A percentile compares a stretch with the other conserved stretches of the same genome.
These are phyloP conservation scores for Microchrysa polita DNA, from an alignment of 2,888 invertebrate genomes.

Conservation along the genomic window DNA sequence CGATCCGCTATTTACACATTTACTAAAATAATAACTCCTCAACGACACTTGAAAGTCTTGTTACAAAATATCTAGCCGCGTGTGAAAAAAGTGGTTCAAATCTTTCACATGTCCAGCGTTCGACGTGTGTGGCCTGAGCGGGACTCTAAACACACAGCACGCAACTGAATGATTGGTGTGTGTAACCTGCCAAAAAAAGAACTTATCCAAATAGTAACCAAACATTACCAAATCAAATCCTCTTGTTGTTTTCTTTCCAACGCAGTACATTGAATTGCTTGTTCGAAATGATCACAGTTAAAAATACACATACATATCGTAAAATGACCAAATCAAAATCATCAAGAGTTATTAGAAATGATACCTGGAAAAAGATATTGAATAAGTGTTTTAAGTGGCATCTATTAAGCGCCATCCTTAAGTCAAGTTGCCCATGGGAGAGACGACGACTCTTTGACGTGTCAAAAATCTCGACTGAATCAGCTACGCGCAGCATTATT, in stretches of 20 bases:
- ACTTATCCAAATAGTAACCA: constrained; percentile 38
- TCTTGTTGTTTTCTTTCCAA: constrained; percentile 7
- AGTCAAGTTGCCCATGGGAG: constrained; percentile 15
- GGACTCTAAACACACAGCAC: too few relatives aligned
- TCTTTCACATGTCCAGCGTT: constrained; percentile 22
- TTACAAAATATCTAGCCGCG: constrained; percentile 10
- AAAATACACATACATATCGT: constrained; percentile 20
- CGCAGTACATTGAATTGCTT: background rate
- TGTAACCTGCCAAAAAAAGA: constrained; percentile 14
- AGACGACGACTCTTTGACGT: constrained; percentile 24
- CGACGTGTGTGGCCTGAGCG: constrained; percentile 40
- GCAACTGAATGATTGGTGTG: background rate
- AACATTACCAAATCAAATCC: constrained; percentile 23
- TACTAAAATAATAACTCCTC: constrained; percentile 17
- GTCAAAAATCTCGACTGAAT: constrained; percentile 37
- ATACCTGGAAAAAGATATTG: constrained; percentile 16
- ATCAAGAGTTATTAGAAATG: background rate
- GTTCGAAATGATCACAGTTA: background rate
- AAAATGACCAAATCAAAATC: background rate
- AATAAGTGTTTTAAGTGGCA: constrained; percentile 24
- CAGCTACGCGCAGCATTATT: constrained; percentile 26
- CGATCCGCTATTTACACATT: constrained; percentile 33
- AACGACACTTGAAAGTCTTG: constrained; percentile 25
- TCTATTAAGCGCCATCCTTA: constrained; percentile 40
- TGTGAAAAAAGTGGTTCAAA: background rate